Percentiles rank a stretch among this genome's conserved stretches.
These are phyloP conservation scores for Heterotilapia buettikoferi DNA, from an alignment of 2,113 vertebrate genomes.

Conservation along the genomic window DNA sequence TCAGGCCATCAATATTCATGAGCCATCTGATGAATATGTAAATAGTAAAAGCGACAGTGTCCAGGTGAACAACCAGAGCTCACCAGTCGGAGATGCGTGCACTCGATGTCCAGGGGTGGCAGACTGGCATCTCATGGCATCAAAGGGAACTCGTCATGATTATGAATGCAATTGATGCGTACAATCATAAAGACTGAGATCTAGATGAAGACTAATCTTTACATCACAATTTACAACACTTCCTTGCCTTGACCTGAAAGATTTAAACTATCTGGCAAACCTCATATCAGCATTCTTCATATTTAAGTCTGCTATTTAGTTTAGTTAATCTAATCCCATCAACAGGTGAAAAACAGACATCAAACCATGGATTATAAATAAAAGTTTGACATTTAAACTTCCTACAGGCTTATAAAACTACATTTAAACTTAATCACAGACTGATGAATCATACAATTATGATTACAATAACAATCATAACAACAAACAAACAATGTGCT, in stretches of 20 bases:
- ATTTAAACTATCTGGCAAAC: neutral
- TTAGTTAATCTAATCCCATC: neutral
- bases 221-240: neutral
- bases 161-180: neutral
- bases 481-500: neutral
- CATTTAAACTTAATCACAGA: neutral
- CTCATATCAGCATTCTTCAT: neutral
- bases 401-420: neutral
- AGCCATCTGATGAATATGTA: slow-evolving; percentile 73
- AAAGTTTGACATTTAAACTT: neutral
- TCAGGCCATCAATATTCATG: slow-evolving; percentile 76
- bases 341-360: neutral
- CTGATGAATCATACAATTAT: neutral
- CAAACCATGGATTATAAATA: neutral
- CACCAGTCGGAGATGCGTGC: slow-evolving; percentile 47
- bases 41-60: slow-evolving; percentile 50
- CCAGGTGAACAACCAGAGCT: slow-evolving; percentile 66
- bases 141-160: neutral
- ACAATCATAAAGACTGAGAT: neutral
- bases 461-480: neutral
- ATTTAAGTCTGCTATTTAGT: neutral
- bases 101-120: neutral
- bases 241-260: neutral
- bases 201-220: neutral
- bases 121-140: neutral